These are phyloP conservation scores for Andrena dorsata DNA, from an alignment of 2,888 invertebrate genomes.

Conservation along the genomic window DNA sequence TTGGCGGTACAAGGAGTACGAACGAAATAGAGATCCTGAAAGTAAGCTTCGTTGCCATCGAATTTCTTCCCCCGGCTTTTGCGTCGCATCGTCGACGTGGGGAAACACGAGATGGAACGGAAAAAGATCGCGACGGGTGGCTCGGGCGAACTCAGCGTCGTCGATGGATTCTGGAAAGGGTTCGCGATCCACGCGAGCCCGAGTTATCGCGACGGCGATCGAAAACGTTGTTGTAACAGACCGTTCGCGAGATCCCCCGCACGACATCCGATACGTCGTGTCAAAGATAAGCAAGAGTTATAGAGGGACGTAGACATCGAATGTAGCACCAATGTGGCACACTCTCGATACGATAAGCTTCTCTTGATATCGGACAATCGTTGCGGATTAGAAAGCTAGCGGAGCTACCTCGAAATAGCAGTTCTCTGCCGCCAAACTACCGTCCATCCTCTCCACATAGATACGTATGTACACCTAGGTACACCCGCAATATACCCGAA, in stretches of 20 bases:
- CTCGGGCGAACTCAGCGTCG: background rate
- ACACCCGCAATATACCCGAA: too few species aligned
- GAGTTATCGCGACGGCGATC: slow-evolving; percentile 15
- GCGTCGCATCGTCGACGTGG: too few species aligned
- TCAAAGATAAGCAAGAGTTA: slow-evolving; percentile 69
- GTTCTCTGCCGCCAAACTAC: slow-evolving; percentile 16
- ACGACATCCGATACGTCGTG: slow-evolving; percentile 34
- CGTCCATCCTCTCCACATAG: background rate
- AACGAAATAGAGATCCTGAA: too few species aligned
- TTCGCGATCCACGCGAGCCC: background rate
- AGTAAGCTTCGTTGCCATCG: too few species aligned
- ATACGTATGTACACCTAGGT: too few species aligned
- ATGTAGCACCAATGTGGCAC: slow-evolving; percentile 11
- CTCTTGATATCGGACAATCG: slow-evolving; percentile 56
- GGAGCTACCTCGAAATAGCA: slow-evolving; percentile 46
- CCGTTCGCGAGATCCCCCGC: slow-evolving; percentile 43
- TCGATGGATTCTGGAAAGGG: background rate
- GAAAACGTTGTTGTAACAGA: slow-evolving; percentile 40
- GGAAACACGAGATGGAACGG: too few species aligned
- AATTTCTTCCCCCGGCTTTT: too few species aligned
- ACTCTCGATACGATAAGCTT: slow-evolving; percentile 48
- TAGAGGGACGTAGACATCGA: slow-evolving; percentile 45
- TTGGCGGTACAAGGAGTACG: too few species aligned
- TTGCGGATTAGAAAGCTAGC: slow-evolving; percentile 61
- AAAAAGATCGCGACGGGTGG: too few species aligned